Evolutionary conservation across 2,888 invertebrate genomes (phyloP), one percentile per base, ranked within the genome.

Genomic region (Drosophila percnosoma): DNA sequence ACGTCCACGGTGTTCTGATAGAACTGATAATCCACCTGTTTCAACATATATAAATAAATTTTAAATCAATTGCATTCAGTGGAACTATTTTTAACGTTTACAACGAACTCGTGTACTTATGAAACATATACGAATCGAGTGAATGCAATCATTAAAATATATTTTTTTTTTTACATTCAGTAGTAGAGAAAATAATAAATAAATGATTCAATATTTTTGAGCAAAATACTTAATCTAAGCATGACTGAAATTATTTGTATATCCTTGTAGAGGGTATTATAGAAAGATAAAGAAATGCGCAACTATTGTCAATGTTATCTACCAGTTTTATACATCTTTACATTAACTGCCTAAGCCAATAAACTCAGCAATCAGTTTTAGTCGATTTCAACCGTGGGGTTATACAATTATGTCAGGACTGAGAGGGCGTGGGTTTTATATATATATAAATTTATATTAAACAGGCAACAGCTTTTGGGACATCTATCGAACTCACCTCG

Each of bases 1-100:
- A 99, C 97, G 93, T 99, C 98, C 13, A 99, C 98, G 83, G 99
- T 95, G 91, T 97, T 97, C 94, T 99, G 99, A 94, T 99, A 98
- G 93, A 99, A 98, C 80, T 96, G 95, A 92, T 97, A 96, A 94
- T 99, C 99, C 59, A 98, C 97, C 90, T 93, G 53, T 6, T 52
- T 27, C 4, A 63, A 60, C 2, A n/a, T 8, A 38, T 13, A 15
- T 55, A 31, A 36, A 21, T 15, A 36, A 8, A 15, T 45, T 7
- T 24, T 4, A 54, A 38, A 54, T 31, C 15, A 24, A 2, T 52
- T 42, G 6, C n/a, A 29, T 10, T 45, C 15, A 24, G 2, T 45
- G 7, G 4, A 45, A 24, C 5, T 49, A 24, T 27, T 49, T 49
- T 10, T 18, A 49, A 15, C 4, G 10, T 27, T 45, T 21, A 13